Evolutionary conservation across 2,888 invertebrate genomes (phyloP).

Genomic region (Ophion slaviceki): DNA sequence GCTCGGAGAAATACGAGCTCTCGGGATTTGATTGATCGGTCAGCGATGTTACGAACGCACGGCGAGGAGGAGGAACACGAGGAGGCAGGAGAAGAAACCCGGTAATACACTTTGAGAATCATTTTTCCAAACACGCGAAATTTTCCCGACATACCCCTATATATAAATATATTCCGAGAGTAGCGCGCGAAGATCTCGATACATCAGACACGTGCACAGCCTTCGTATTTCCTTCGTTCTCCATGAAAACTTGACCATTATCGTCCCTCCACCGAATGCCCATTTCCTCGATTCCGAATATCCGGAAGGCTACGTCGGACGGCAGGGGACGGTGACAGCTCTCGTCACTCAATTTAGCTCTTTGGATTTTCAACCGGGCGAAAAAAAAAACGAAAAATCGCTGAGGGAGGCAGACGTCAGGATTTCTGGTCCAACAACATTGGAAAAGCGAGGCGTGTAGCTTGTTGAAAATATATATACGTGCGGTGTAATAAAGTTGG

Average conservation of each 20-base stretch:
- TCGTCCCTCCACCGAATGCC: constrained; percentile 1
- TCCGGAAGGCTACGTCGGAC: no score
- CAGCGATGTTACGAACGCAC: constrained; percentile 6
- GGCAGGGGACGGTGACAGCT: neutral
- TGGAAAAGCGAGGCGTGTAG: neutral
- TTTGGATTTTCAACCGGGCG: neutral
- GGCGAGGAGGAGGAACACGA: neutral
- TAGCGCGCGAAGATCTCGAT: neutral
- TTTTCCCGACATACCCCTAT: neutral
- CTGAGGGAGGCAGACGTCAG: neutral
- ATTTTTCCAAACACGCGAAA: constrained; percentile 24
- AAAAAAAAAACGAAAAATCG: neutral
- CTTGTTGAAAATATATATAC: neutral
- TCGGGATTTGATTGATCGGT: constrained; percentile 42
- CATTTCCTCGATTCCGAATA: constrained; percentile 7
- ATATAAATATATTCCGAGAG: neutral
- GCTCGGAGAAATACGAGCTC: neutral
- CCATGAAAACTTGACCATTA: constrained; percentile 47
- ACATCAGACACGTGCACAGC: neutral
- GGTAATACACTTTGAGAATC: neutral
- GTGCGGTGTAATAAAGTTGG: constrained; percentile 47
- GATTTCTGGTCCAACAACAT: neutral
- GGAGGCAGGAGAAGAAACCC: constrained; percentile 5
- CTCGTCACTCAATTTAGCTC: constrained; percentile 24
- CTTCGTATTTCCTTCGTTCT: neutral